These are phyloP conservation scores for Aldabrachelys gigantea DNA, from an alignment of 2,113 vertebrate species.

Conservation along the genomic window DNA sequence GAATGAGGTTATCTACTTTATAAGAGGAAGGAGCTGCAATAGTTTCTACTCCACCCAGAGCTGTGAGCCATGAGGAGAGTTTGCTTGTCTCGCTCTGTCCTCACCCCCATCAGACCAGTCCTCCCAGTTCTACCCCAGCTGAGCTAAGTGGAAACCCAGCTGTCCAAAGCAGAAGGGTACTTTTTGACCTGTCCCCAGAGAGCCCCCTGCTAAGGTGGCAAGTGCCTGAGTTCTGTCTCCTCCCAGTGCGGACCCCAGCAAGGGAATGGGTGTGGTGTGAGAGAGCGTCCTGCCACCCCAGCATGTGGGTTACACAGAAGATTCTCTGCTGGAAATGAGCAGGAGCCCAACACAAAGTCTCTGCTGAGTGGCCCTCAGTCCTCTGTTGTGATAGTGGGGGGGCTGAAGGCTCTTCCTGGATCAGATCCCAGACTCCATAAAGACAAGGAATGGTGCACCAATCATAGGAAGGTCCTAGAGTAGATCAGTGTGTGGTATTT, in stretches of 20 bases:
- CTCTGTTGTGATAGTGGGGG: conserved; percentile 20
- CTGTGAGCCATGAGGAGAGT: rapidly evolving
- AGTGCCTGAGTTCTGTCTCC: neutral
- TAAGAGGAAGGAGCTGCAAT: neutral
- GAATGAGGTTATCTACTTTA: neutral
- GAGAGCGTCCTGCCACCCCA: neutral
- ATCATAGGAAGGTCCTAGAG: conserved; percentile 37
- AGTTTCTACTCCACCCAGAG: neutral
- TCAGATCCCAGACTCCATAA: conserved; percentile 23
- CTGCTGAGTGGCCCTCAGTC: neutral
- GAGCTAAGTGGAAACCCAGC: conserved; percentile 1
- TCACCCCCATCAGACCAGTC: neutral
- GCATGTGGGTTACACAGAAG: neutral
- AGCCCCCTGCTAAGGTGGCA: neutral
- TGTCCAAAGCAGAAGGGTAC: neutral
- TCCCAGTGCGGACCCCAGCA: conserved; percentile 9
- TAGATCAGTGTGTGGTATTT: neutral
- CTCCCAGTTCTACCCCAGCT: conserved; percentile 6
- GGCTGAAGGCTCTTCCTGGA: conserved; percentile 27
- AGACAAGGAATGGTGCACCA: conserved; percentile 31
- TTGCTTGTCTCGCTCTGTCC: neutral
- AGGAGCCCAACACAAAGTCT: neutral
- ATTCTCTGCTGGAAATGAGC: conserved; percentile 1
- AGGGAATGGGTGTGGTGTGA: neutral
- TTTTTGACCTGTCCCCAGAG: neutral